Evolutionary conservation across 2,113 vertebrate genomes (phyloP), one percentile per base, ranked within the genome.

Genomic region (Siniperca knerii): DNA sequence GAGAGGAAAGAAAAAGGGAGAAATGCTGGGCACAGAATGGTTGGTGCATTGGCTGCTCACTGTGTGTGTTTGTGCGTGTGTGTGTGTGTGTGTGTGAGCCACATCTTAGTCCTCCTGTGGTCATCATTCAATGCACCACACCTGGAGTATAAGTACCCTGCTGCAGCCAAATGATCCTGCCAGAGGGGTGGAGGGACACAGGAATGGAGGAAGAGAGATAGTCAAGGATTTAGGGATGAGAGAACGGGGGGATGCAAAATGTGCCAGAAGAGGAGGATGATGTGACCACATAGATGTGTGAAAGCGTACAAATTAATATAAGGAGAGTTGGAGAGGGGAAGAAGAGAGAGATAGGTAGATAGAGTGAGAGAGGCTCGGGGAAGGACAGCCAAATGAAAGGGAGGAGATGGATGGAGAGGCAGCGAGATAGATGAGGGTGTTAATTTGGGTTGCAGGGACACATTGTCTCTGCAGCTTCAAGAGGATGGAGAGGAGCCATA

Each of bases 111-210:
- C 65, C 76, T 83, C 77, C 55, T 64, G 60, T 40, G 77, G 86
- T 82, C 79, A 85, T 88, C 75, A 87, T 87, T 93, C 84, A 89
- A 8, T 60, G 75, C 82, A 58, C 29, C 82, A 60, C 89, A 87
- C 83, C 88, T 91, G 86, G 85, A 86, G 77, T 80, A 58, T 84
- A 74, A 79, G 72, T 81, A 79, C 70, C 65, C 82, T 86, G 81
- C 71, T 79, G 71, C 6, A 16, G 83, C 86, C 87, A 92, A 92
- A 90, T 87, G 85, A 89, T 89, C 57, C 65, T 40, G 58, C 57
- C 37, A 61, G 60, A 80, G 50, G 48, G 74, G 15, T 25, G 83
- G 35, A 58, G 44, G 60, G 61, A 77, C 50, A 15, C 46, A 15
- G 58, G 62, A 67, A 80, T 13, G 78, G 37, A 79, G 25, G 72